phyloP scores from a whole-genome alignment of 2,888 invertebrate genomes.

The Acronicta psi region DNA sequence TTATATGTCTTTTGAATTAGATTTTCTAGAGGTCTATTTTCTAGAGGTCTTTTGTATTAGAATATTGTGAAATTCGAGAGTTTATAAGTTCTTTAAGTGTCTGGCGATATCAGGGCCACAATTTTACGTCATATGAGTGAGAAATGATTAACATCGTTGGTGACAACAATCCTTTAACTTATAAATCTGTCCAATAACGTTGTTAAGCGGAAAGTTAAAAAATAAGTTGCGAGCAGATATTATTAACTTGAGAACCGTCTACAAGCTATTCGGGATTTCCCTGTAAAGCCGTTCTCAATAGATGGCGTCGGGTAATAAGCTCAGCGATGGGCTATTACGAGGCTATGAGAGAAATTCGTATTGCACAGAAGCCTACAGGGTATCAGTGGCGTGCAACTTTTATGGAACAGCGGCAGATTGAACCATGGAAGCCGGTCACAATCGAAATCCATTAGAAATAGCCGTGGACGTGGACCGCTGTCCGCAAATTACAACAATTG shows the following conservation, averaged over 20 bases:
- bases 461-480: conserved; percentile 62
- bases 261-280: conserved; percentile 86
- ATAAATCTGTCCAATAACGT: conserved; percentile 59
- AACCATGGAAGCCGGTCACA: conserved; percentile 69
- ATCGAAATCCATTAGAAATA: conserved; percentile 81
- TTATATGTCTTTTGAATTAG: too few relatives aligned
- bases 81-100: too few relatives aligned
- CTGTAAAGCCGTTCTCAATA: conserved; percentile 87
- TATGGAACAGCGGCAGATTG: conserved; percentile 73
- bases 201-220: conserved; percentile 70
- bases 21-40: too few relatives aligned
- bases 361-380: conserved; percentile 71
- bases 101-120: too few relatives aligned
- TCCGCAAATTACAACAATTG: conserved; percentile 81
- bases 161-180: conserved; percentile 7
- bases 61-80: too few relatives aligned
- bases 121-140: too few relatives aligned
- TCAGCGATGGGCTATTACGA: conserved; percentile 86
- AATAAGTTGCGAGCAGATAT: conserved; percentile 73
- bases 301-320: conserved; percentile 87
- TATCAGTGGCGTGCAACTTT: conserved; percentile 78
- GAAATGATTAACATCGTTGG: too few relatives aligned
- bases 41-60: too few relatives aligned
- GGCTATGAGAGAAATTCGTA: conserved; percentile 81
- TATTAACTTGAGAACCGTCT: conserved; percentile 80